phyloP scores from a whole-genome alignment of 2,113 vertebrate species.

The Holacanthus passer region DNA sequence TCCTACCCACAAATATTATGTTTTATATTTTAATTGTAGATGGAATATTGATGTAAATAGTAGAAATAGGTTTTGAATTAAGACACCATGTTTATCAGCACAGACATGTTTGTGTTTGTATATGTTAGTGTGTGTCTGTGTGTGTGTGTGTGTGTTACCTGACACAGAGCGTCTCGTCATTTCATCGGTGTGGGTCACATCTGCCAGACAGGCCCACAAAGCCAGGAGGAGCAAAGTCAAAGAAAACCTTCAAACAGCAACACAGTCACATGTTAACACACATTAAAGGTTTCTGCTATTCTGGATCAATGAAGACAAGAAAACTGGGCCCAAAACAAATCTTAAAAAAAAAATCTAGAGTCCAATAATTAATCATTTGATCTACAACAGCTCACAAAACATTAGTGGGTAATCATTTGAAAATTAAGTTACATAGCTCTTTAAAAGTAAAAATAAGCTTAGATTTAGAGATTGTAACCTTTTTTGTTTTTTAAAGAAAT shows the following conservation, averaged over 20 bases:
- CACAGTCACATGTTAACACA: constrained; percentile 12
- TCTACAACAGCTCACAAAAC: neutral
- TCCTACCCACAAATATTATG: neutral
- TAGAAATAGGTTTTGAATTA: neutral
- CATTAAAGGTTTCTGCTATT: neutral
- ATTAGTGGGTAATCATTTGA: neutral
- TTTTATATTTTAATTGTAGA: neutral
- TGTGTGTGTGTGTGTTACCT: constrained; percentile 54
- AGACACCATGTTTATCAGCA: neutral
- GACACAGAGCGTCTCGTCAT: constrained; percentile 23
- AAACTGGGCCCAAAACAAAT: neutral
- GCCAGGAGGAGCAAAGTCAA: constrained; percentile 58
- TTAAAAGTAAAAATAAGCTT: neutral
- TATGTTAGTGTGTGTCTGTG: constrained; percentile 1
- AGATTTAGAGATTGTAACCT: neutral
- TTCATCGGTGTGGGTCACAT: constrained; percentile 36
- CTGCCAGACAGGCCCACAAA: constrained; percentile 43
- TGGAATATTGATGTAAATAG: neutral
- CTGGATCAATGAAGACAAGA: neutral
- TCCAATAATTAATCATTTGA: neutral
- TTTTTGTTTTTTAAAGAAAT: neutral
- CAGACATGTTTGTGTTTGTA: constrained; percentile 8
- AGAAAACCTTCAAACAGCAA: constrained; percentile 62
- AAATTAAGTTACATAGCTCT: neutral
- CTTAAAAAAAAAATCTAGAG: neutral